Conservation (phyloP, 2,888 invertebrate genomes). For the Empis livida region DNA sequence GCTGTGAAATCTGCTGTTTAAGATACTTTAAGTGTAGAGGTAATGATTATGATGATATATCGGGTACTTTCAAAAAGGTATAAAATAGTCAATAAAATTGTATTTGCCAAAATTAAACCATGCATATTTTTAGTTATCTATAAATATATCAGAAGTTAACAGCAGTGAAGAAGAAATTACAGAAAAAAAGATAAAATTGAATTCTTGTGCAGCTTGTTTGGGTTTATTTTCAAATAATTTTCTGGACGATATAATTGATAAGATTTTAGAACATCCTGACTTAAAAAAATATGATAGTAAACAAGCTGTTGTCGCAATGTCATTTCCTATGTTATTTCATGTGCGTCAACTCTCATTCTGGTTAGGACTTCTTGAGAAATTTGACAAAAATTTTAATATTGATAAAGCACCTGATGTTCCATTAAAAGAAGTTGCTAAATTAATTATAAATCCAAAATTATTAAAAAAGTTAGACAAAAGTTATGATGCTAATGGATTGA, state of each 20-base stretch:
- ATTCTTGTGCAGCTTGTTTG: constrained; percentile 55
- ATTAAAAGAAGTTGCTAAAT: constrained; percentile 71
- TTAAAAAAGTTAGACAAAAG: constrained; percentile 41
- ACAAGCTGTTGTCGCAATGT: constrained; percentile 55
- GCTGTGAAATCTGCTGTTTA: constrained; percentile 54
- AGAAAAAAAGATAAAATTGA: constrained; percentile 37
- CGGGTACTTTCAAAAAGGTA: constrained; percentile 40
- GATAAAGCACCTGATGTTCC: constrained; percentile 37
- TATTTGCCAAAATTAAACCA: not conserved
- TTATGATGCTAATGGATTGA: constrained; percentile 41
- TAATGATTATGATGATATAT: constrained; percentile 41
- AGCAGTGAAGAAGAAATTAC: constrained; percentile 9
- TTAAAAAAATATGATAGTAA: constrained; percentile 46
- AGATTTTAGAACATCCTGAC: constrained; percentile 40
- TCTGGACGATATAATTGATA: constrained; percentile 39
- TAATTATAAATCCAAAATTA: constrained; percentile 48
- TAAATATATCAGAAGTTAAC: constrained; percentile 5
- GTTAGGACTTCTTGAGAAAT: constrained; percentile 43
- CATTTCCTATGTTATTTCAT: constrained; percentile 53
- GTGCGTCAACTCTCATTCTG: constrained; percentile 54
- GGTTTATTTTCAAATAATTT: constrained; percentile 52
- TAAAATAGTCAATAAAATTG: constrained; percentile 14
- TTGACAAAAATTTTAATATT: constrained; percentile 37
- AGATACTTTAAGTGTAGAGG: constrained; percentile 51
- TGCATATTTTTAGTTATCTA: constrained; percentile 10